Percentiles rank a stretch among this genome's conserved stretches.
Evolutionary conservation across 2,113 vertebrate species (phyloP).

Genomic region (Phoenicopterus ruber): DNA sequence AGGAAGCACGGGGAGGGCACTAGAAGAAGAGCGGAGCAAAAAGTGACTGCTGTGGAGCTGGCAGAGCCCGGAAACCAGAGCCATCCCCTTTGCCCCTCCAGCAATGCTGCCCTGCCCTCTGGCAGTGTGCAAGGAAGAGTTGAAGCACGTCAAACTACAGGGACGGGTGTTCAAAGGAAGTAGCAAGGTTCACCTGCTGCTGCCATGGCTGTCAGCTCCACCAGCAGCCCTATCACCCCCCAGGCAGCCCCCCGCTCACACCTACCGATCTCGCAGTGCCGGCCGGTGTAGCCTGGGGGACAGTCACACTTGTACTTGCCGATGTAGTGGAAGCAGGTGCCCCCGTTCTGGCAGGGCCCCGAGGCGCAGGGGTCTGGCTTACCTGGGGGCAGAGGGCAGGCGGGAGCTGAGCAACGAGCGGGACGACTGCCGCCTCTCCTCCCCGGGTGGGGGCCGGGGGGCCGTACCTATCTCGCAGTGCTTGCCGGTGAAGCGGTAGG

Average conservation of each 20-base stretch:
- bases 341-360: constrained; percentile 91
- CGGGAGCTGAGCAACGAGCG: not conserved
- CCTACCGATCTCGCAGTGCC: constrained; percentile 88
- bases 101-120: not conserved
- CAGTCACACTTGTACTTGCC: constrained; percentile 99
- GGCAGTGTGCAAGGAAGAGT: not conserved
- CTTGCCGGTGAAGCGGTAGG: constrained; percentile 92
- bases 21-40: constrained; percentile 1
- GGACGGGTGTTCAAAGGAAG: not conserved
- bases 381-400: constrained; percentile 71
- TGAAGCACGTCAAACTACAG: not conserved
- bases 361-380: constrained; percentile 94
- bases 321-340: constrained; percentile 97
- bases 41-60: not conserved
- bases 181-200: fast-evolving
- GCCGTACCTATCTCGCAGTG: constrained; percentile 93
- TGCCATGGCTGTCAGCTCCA: fast-evolving
- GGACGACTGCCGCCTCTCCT: not conserved
- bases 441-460: not conserved
- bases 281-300: constrained; percentile 80
- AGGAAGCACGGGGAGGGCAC: constrained; percentile 70
- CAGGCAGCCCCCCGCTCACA: not conserved
- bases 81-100: not conserved
- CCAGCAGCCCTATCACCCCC: not conserved
- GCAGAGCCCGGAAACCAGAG: not conserved